phyloP scores from a whole-genome alignment of 2,113 vertebrate species.

The Macquaria australasica region DNA sequence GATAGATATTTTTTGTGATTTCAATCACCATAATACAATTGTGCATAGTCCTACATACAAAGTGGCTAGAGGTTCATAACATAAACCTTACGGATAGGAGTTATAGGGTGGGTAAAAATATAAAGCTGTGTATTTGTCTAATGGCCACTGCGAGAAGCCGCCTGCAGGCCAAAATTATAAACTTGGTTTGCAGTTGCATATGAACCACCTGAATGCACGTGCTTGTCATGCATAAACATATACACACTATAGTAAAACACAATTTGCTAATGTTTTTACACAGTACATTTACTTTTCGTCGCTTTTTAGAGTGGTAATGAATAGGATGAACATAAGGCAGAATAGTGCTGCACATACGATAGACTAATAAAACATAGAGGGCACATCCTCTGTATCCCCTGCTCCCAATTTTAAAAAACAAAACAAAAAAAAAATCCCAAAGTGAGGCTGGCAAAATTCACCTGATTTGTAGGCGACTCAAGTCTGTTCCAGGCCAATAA shows the following conservation, averaged over 20 bases:
- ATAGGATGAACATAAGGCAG: not conserved
- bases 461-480: not conserved
- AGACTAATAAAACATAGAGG: not conserved
- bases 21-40: not conserved
- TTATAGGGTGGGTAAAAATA: not conserved
- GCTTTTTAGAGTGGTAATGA: not conserved
- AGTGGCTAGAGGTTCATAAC: not conserved
- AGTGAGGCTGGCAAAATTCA: not conserved
- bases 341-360: not conserved
- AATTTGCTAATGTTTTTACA: not conserved
- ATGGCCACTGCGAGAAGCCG: not conserved
- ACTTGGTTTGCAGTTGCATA: slow-evolving; percentile 13
- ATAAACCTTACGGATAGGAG: not conserved
- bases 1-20: not conserved
- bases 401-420: not conserved
- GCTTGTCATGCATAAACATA: slow-evolving; percentile 3
- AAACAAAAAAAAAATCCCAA: not conserved
- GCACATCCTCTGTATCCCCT: not conserved
- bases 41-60: not conserved
- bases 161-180: not conserved
- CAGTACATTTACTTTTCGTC: not conserved
- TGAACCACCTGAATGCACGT: slow-evolving; percentile 24
- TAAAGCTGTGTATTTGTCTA: not conserved
- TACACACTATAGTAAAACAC: not conserved
- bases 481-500: not conserved